Base-by-base conservation (phyloP, 1,140 invertebrate genomes). In the Cydia amplana region DNA sequence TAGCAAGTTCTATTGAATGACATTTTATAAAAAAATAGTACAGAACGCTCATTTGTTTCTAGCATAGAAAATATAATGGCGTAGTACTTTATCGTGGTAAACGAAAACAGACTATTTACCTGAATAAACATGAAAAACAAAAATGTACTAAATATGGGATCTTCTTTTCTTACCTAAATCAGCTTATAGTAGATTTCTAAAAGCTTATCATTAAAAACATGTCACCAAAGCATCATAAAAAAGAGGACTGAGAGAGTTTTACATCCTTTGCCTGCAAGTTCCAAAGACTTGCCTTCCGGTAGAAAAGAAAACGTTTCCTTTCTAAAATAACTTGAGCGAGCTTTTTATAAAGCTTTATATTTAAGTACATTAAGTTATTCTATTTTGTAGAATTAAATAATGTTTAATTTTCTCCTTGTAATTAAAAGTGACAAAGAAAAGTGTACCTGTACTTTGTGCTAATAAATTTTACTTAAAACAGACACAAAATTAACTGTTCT, bases 301-400 rank as follows among this genome's bases (percentile, higher is more conserved):
- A 67, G 46, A 78, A 82, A 79, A 79, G 81, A 77, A 82, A 80
- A 78, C 75, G 78, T 76, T 79, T 77, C 78, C 74, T 78, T 76
- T 77, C 78, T 82, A 73, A 80, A 82, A 82, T 80, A 79, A 79
- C 79, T 79, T 77, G 75, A 75, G 72, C 78, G 79, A 78, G 65
- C 65, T 70, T 43, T 70, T 70, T 70, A 70, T 23, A 70, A 70
- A 51, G 65, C 72, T 72, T 74, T 43, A 43, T 78, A 77, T 79
- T 79, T 82, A 76, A 77, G 78, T 80, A 75, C 75, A 2, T 40
- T 18, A 70, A 20, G 55, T 20, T 60, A 60, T 60, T 60, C n/a
- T 60, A 51, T 51, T 51, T 18, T 51, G 49, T 0, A 60, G 20
- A 23, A 4, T 46, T 16, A 46, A 60, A 20, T 23, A 23, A 23